phyloP scores from a whole-genome alignment of 2,888 invertebrate species.

The Cephus sareptanus region DNA sequence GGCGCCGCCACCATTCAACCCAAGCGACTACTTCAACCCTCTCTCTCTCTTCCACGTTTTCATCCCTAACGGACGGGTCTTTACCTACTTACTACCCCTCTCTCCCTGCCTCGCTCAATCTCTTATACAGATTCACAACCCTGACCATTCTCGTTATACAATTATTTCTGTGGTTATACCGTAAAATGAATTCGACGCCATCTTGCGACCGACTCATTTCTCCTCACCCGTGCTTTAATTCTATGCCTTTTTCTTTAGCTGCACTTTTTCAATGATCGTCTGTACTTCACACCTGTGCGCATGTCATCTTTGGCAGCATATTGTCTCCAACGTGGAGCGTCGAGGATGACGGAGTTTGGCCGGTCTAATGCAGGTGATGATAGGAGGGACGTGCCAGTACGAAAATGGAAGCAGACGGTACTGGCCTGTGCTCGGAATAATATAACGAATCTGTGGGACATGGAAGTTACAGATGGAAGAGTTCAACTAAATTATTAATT shows the following conservation, averaged over 20 bases:
- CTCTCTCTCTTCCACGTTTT: slow-evolving; percentile 22
- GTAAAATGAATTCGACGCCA: background rate
- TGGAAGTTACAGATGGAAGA: background rate
- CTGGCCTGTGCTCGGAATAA: background rate
- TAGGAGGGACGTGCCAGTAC: background rate
- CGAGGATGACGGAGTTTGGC: background rate
- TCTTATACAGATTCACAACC: background rate
- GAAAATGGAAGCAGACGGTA: background rate
- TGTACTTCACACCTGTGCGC: background rate
- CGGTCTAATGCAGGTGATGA: background rate
- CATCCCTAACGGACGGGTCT: slow-evolving; percentile 17
- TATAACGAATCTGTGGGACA: background rate
- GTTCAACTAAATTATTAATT: background rate
- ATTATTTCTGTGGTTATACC: background rate
- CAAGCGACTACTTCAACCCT: slow-evolving; percentile 11
- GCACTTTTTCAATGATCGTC: background rate
- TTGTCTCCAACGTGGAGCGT: background rate
- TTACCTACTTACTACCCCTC: slow-evolving; percentile 4
- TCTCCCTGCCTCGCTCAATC: background rate
- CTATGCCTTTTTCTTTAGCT: background rate
- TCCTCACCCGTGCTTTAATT: background rate
- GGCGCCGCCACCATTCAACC: slow-evolving; percentile 39
- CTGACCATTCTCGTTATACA: background rate
- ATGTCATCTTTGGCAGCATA: background rate
- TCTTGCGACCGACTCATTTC: background rate